Conservation (phyloP, 2,888 invertebrate species). For the Himalopsyche kuldschensis region DNA sequence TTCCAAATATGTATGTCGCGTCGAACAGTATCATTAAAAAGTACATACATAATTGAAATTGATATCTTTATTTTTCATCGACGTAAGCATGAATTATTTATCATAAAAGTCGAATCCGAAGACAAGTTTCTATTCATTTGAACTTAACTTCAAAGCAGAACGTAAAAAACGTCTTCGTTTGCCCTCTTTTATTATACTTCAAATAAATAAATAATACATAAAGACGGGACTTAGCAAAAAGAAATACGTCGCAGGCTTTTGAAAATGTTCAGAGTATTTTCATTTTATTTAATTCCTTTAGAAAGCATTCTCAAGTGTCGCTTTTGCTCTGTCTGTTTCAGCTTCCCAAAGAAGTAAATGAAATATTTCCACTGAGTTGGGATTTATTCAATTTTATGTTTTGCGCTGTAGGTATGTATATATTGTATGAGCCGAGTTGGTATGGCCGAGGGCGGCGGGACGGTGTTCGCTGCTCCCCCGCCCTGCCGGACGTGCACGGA, state of each 20-base stretch:
- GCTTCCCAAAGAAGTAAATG: neutral
- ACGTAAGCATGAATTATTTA: no score
- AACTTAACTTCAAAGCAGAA: neutral
- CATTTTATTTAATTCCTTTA: neutral
- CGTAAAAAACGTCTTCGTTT: neutral
- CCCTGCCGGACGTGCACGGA: constrained; percentile 32
- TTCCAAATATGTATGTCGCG: no score
- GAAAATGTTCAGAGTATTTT: neutral
- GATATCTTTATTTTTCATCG: no score
- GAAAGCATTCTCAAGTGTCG: neutral
- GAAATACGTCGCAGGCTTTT: neutral
- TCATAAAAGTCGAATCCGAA: no score
- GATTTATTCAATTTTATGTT: constrained; percentile 17
- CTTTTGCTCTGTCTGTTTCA: neutral
- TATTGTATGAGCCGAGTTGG: neutral
- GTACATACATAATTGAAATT: no score
- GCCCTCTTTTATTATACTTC: neutral
- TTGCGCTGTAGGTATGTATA: neutral
- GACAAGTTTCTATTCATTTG: neutral
- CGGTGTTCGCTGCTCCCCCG: neutral
- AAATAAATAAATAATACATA: neutral
- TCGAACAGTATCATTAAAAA: no score
- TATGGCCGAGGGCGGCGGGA: neutral
- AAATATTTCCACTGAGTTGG: neutral
- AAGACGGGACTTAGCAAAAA: neutral